A percentile compares a stretch with the other conserved stretches of the same genome.
Evolutionary conservation across 2,888 invertebrate genomes (phyloP).

Genomic region (Gasteruption jaculator): DNA sequence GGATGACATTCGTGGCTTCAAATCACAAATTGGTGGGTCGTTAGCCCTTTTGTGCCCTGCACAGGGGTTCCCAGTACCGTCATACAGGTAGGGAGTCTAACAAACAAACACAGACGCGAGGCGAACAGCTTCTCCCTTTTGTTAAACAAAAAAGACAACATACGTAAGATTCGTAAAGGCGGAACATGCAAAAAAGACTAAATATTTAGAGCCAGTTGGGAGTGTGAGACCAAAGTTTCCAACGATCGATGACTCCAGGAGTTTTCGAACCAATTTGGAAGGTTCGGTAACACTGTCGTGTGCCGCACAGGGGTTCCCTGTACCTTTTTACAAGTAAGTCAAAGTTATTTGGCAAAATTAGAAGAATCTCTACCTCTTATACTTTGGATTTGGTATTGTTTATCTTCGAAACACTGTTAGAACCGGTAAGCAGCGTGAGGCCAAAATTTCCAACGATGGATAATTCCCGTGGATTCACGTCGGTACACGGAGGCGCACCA

Average conservation of each 20-base stretch:
- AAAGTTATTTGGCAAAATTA: too few species aligned
- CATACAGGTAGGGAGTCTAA: slow-evolving; percentile 48
- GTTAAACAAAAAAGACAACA: too few species aligned
- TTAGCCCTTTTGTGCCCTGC: slow-evolving; percentile 67
- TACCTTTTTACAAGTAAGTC: slow-evolving; percentile 58
- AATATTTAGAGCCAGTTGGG: slow-evolving; percentile 56
- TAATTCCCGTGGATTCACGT: slow-evolving; percentile 50
- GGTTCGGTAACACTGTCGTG: slow-evolving; percentile 61
- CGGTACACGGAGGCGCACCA: slow-evolving; percentile 43
- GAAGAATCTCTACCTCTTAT: slow-evolving; percentile 16
- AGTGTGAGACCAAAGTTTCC: slow-evolving; percentile 59
- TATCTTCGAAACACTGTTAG: slow-evolving; percentile 45
- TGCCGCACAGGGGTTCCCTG: slow-evolving; percentile 67
- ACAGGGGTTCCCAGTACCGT: slow-evolving; percentile 68
- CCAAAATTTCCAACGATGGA: slow-evolving; percentile 62
- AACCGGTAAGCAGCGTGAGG: slow-evolving; percentile 72
- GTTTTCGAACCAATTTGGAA: slow-evolving; percentile 38
- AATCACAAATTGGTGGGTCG: slow-evolving; percentile 51
- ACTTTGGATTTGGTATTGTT: slow-evolving; percentile 32
- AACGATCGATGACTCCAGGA: slow-evolving; percentile 44
- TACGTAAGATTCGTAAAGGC: too few species aligned
- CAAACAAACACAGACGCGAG: slow-evolving; percentile 13
- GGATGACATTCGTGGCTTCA: slow-evolving; percentile 60
- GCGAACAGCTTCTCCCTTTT: too few species aligned
- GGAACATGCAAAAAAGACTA: neutral